Evolutionary conservation across 2,113 vertebrate genomes (phyloP).

Genomic region (Poeciliopsis retropinna): DNA sequence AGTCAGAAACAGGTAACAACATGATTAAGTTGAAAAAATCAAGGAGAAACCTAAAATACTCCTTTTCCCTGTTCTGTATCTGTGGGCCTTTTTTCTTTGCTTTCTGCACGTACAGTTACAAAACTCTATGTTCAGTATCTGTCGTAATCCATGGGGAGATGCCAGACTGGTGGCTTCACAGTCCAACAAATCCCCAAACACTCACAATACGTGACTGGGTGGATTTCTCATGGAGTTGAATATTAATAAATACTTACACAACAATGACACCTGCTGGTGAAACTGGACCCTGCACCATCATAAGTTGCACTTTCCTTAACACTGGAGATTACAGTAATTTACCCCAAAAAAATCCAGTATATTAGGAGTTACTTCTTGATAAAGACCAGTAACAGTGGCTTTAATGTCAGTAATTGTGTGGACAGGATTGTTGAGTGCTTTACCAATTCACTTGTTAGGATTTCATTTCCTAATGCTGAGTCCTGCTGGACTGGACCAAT

Average conservation of each 20-base stretch:
- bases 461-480: constrained; percentile 14
- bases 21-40: no score
- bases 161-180: constrained; percentile 17
- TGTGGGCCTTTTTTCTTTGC: not conserved
- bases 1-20: no score
- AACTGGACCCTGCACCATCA: not conserved
- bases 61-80: not conserved
- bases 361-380: not conserved
- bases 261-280: constrained; percentile 61
- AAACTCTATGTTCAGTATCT: constrained; percentile 6
- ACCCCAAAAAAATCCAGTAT: not conserved
- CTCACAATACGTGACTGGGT: constrained; percentile 1
- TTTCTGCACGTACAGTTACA: not conserved
- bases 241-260: constrained; percentile 34
- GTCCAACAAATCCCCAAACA: constrained; percentile 17
- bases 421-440: not conserved
- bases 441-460: not conserved
- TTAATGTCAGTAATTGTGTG: not conserved
- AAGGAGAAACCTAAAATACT: no score
- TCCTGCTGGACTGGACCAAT: constrained; percentile 18
- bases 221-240: not conserved
- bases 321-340: not conserved
- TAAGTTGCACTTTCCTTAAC: not conserved
- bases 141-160: constrained; percentile 15
- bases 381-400: not conserved